Evolutionary conservation across 1,140 invertebrate species (phyloP).

Genomic region (Drosophila pallidifrons): DNA sequence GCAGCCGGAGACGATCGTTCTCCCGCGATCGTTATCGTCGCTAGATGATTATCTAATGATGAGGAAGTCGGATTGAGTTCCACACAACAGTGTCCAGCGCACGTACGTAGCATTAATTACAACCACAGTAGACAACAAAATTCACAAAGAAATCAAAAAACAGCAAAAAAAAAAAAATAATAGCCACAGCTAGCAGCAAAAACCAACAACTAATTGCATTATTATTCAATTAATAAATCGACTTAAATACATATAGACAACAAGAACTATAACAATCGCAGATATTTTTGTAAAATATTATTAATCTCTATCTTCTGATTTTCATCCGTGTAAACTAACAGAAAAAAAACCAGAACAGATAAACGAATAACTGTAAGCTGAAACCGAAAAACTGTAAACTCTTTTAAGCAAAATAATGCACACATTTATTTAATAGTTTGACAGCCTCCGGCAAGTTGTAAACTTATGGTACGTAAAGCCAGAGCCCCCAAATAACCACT

Average conservation of each 20-base stretch:
- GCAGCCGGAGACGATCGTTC: conserved; percentile 63
- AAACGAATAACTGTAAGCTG: conserved; percentile 47
- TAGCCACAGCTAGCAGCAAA: conserved; percentile 39
- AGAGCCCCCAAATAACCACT: conserved; percentile 37
- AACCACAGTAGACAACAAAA: conserved; percentile 47
- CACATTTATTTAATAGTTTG: conserved; percentile 34
- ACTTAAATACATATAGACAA: conserved; percentile 30
- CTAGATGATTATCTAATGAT: conserved; percentile 38
- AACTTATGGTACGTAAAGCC: conserved; percentile 49
- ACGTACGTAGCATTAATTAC: conserved; percentile 77
- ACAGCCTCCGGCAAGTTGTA: conserved; percentile 44
- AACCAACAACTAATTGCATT: conserved; percentile 49
- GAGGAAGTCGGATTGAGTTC: conserved; percentile 22
- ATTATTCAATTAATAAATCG: conserved; percentile 52
- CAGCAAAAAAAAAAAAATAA: conserved; percentile 29
- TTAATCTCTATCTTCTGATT: conserved; percentile 61
- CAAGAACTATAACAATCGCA: conserved; percentile 18
- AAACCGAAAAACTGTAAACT: conserved; percentile 35
- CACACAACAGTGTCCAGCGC: conserved; percentile 41
- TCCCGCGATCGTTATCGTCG: conserved; percentile 79
- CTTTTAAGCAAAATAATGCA: conserved; percentile 37
- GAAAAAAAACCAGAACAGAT: conserved; percentile 23
- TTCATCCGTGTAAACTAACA: conserved; percentile 50
- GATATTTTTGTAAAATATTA: conserved; percentile 63
- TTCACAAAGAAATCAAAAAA: conserved; percentile 31